phyloP scores from a whole-genome alignment of 2,888 invertebrate species.

The Rugalucina vietnamica region DNA sequence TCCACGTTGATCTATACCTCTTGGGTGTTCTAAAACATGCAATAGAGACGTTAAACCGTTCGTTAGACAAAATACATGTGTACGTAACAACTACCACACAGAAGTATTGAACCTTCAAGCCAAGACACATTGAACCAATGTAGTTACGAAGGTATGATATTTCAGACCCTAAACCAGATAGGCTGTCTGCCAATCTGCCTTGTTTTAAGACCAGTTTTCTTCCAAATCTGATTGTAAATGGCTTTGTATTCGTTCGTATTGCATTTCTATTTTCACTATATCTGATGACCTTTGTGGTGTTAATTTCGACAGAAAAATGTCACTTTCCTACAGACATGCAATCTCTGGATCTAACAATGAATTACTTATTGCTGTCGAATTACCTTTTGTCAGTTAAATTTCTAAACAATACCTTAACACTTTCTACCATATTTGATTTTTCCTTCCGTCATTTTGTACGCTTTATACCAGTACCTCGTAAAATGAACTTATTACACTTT shows the following conservation, averaged over 20 bases:
- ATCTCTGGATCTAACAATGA: background rate
- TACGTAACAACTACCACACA: slow-evolving; percentile 2
- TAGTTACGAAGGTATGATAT: slow-evolving; percentile 14
- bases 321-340: slow-evolving; percentile 44
- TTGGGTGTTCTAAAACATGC: background rate
- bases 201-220: slow-evolving; percentile 1
- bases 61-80: background rate
- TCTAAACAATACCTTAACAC: background rate
- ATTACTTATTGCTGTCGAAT: slow-evolving; percentile 7
- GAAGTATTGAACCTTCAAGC: slow-evolving; percentile 13
- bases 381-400: background rate
- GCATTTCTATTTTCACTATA: slow-evolving; percentile 26
- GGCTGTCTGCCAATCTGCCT: slow-evolving; percentile 37
- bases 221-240: background rate
- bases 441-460: too few relatives aligned
- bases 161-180: slow-evolving; percentile 27
- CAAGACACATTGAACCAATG: background rate
- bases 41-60: too few relatives aligned
- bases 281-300: slow-evolving; percentile 36
- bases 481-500: too few relatives aligned
- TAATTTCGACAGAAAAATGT: slow-evolving; percentile 46
- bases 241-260: slow-evolving; percentile 8
- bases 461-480: too few relatives aligned
- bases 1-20: background rate
- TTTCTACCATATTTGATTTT: too few relatives aligned